Evolutionary conservation across 2,888 invertebrate species (phyloP).

Genomic region (Molorchus minor): DNA sequence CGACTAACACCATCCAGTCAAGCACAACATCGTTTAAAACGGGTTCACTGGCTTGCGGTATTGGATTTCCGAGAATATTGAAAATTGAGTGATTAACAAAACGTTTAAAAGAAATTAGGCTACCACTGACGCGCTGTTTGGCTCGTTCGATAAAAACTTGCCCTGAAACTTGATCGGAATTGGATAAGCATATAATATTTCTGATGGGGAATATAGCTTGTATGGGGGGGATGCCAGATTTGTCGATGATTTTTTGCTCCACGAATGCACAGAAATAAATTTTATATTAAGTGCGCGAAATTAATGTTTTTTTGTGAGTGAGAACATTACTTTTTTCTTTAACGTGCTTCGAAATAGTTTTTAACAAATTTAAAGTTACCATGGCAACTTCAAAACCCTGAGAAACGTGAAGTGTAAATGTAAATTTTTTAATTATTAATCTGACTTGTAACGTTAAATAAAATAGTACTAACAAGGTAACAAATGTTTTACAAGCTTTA

Average conservation of each 20-base stretch:
- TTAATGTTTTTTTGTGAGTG: no score
- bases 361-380: no score
- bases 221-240: neutral
- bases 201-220: neutral
- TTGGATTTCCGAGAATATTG: slow-evolving; percentile 40
- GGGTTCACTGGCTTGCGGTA: slow-evolving; percentile 33
- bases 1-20: slow-evolving; percentile 13
- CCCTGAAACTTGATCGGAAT: slow-evolving; percentile 13
- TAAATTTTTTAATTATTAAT: no score
- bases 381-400: no score
- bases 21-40: slow-evolving; percentile 19
- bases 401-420: no score
- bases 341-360: no score
- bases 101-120: slow-evolving; percentile 36
- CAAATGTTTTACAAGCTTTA: no score
- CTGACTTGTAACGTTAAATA: no score
- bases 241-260: neutral
- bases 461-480: no score
- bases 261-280: neutral
- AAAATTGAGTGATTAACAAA: slow-evolving; percentile 46
- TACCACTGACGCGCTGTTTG: slow-evolving; percentile 20
- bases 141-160: slow-evolving; percentile 9
- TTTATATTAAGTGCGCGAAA: no score
- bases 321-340: no score
- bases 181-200: neutral